Percentiles rank a stretch among this genome's conserved stretches.
These are phyloP conservation scores for Neosilurus mollespiculum DNA, from an alignment of 2,797 vertebrate species.

Conservation along the genomic window DNA sequence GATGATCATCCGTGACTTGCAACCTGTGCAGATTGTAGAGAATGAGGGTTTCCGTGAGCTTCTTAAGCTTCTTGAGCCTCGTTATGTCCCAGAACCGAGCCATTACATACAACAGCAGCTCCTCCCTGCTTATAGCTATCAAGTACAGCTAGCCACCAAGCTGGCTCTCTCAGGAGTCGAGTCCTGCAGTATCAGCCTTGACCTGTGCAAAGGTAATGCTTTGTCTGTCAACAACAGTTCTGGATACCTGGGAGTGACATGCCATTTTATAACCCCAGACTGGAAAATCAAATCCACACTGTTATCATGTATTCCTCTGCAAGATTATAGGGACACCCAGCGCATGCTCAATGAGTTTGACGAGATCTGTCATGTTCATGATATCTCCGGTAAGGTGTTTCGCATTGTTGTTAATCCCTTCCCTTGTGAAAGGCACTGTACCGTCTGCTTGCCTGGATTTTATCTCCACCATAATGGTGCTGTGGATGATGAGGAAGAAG, in stretches of 20 bases:
- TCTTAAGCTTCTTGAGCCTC: slow-evolving; percentile 77
- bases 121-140: slow-evolving; percentile 77
- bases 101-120: slow-evolving; percentile 78
- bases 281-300: slow-evolving; percentile 79
- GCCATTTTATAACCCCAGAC: slow-evolving; percentile 77
- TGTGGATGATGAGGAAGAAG: slow-evolving; percentile 61
- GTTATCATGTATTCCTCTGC: slow-evolving; percentile 75
- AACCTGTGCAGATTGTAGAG: slow-evolving; percentile 76
- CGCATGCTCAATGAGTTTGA: slow-evolving; percentile 75
- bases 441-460: slow-evolving; percentile 74
- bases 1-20: slow-evolving; percentile 80
- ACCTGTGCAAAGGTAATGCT: slow-evolving; percentile 69
- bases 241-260: slow-evolving; percentile 77
- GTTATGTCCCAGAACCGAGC: slow-evolving; percentile 74
- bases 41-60: slow-evolving; percentile 78
- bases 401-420: slow-evolving; percentile 71
- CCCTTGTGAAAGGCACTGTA: slow-evolving; percentile 54
- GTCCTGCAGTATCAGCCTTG: slow-evolving; percentile 77
- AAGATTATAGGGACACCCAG: slow-evolving; percentile 62
- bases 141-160: slow-evolving; percentile 77
- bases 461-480: slow-evolving; percentile 46
- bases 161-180: slow-evolving; percentile 74
- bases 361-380: slow-evolving; percentile 75
- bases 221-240: slow-evolving; percentile 55
- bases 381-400: slow-evolving; percentile 74